These are phyloP conservation scores for Pantherophis guttatus DNA, from an alignment of 2,113 vertebrate species.

Conservation along the genomic window DNA sequence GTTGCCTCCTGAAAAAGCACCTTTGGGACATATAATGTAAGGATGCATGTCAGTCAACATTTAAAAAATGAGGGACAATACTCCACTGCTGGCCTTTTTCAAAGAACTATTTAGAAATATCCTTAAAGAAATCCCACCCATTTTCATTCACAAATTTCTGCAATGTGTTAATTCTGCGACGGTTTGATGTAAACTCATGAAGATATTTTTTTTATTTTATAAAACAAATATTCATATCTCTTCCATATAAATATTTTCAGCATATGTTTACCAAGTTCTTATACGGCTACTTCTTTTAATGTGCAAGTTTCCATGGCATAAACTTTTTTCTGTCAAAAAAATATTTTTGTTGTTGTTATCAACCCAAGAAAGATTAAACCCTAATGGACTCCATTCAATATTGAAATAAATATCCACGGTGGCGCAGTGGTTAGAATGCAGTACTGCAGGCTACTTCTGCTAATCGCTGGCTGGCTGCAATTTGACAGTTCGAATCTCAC, in stretches of 20 bases:
- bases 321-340: background rate
- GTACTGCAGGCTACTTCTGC: too few species aligned
- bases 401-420: background rate
- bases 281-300: background rate
- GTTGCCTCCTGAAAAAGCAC: too few species aligned
- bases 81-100: background rate
- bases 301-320: background rate
- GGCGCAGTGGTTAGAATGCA: too few species aligned
- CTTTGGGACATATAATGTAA: background rate
- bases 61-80: background rate
- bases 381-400: background rate
- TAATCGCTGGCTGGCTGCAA: too few species aligned
- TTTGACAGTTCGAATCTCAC: too few species aligned
- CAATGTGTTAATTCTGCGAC: background rate
- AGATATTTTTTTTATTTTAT: background rate
- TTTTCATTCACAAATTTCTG: background rate
- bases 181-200: background rate
- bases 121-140: background rate
- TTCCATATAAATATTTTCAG: background rate
- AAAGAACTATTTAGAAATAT: background rate
- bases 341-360: background rate
- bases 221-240: background rate
- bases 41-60: background rate
- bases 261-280: background rate
- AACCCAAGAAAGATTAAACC: background rate